Conservation (phyloP, 2,113 vertebrate species). For the Dasypus novemcinctus region DNA sequence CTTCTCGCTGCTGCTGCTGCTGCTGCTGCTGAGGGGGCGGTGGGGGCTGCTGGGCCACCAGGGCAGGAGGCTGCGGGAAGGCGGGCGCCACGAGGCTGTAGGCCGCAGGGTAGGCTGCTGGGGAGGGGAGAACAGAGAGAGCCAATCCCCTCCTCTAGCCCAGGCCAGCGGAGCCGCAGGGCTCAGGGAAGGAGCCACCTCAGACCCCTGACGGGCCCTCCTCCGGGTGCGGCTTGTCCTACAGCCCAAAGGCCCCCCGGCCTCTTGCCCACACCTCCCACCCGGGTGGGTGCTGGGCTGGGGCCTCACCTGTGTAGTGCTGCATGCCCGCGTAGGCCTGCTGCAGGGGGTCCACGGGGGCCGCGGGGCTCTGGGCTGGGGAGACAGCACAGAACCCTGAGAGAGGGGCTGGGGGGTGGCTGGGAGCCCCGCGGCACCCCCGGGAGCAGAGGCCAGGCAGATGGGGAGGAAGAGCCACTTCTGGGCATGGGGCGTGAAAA, state of each 20-base stretch:
- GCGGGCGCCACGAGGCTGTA: conserved; percentile 93
- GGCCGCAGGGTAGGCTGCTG: conserved; percentile 93
- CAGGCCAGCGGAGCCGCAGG: neutral
- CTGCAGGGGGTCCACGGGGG: conserved; percentile 91
- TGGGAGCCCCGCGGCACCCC: neutral
- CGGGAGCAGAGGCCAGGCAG: neutral
- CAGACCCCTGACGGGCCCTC: neutral
- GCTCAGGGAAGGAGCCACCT: neutral
- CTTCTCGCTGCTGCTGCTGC: conserved; percentile 86
- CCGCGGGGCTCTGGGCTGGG: conserved; percentile 91
- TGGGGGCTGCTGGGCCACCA: conserved; percentile 91
- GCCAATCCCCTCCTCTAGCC: neutral
- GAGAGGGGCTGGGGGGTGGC: neutral
- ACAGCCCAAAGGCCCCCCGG: neutral
- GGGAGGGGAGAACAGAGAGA: conserved; percentile 18
- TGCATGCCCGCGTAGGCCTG: conserved; percentile 96
- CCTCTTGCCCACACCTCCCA: neutral
- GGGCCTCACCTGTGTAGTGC: conserved; percentile 91
- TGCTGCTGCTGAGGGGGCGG: conserved; percentile 89
- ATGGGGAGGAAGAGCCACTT: too few relatives aligned
- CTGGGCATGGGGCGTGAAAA: neutral
- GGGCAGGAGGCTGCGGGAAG: conserved; percentile 90
- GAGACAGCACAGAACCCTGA: conserved; percentile 32
- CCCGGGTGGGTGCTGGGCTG: neutral
- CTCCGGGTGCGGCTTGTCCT: too few relatives aligned